These are phyloP conservation scores for Callyntrura sp. DNA, from an alignment of 2,888 invertebrate genomes.

Conservation along the genomic window DNA sequence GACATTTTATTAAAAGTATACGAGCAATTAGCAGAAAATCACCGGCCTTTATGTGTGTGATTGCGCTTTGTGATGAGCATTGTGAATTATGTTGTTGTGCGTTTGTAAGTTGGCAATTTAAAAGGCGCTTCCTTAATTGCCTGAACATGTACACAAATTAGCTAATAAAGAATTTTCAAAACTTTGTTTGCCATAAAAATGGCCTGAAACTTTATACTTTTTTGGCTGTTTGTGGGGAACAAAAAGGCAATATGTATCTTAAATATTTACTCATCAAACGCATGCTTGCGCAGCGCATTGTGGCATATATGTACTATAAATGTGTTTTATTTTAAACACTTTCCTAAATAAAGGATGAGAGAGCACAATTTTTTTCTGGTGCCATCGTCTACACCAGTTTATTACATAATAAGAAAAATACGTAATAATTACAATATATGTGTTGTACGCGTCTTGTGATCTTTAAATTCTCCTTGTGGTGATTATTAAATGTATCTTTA, in stretches of 20 bases:
- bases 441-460: conserved; percentile 23
- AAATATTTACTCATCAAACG: conserved; percentile 16
- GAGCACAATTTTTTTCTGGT: too few species aligned
- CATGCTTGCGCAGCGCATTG: too few species aligned
- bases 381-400: conserved; percentile 29
- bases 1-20: background rate
- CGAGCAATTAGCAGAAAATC: conserved; percentile 30
- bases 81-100: too few species aligned
- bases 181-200: background rate
- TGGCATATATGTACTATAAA: too few species aligned
- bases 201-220: too few species aligned
- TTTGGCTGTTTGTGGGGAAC: too few species aligned
- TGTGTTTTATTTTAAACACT: too few species aligned
- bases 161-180: conserved; percentile 3
- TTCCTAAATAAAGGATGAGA: too few species aligned
- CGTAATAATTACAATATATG: background rate
- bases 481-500: background rate
- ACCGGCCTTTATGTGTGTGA: background rate
- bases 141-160: conserved; percentile 31
- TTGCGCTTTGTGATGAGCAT: background rate
- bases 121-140: conserved; percentile 13
- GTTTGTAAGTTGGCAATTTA: background rate
- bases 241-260: background rate
- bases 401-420: background rate
- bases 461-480: background rate